Conservation (phyloP, 2,113 vertebrate genomes). For the Saguinus imperator region DNA sequence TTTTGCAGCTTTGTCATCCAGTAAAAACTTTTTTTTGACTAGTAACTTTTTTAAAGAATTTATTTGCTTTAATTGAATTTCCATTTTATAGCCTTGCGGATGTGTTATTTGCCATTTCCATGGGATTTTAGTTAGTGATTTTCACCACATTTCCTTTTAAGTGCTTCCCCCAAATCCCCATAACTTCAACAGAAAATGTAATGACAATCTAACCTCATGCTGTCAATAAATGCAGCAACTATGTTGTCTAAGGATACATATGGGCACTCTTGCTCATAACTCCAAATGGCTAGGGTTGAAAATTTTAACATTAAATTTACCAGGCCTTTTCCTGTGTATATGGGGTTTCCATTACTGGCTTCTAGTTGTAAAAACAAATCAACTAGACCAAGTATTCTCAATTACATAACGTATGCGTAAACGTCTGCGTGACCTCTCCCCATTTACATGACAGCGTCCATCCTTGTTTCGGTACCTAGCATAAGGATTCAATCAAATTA, state of each 20-base stretch:
- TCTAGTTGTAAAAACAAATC: constrained; percentile 21
- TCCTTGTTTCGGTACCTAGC: constrained; percentile 44
- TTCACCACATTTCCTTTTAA: constrained; percentile 68
- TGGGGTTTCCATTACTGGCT: constrained; percentile 27
- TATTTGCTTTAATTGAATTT: constrained; percentile 53
- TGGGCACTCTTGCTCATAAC: constrained; percentile 64
- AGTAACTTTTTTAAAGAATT: constrained; percentile 54
- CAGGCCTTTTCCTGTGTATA: constrained; percentile 34
- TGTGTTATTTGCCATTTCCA: constrained; percentile 61
- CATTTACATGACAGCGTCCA: constrained; percentile 12
- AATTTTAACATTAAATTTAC: constrained; percentile 58
- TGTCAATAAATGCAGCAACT: constrained; percentile 42
- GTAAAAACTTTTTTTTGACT: background rate
- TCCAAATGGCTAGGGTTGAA: constrained; percentile 66
- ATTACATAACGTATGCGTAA: constrained; percentile 15
- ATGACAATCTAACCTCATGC: constrained; percentile 41
- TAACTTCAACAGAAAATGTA: constrained; percentile 48
- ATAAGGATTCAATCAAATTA: background rate
- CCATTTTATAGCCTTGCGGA: constrained; percentile 54
- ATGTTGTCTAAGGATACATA: constrained; percentile 55
- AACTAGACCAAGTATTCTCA: constrained; percentile 68
- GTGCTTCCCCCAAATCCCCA: constrained; percentile 45
- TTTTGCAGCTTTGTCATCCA: constrained; percentile 36
- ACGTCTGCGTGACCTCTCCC: constrained; percentile 21
- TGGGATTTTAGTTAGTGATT: constrained; percentile 61